Evolutionary conservation across 2,113 vertebrate genomes (phyloP), one percentile per base, ranked within the genome.

Genomic region (Megaceryle torquata): DNA sequence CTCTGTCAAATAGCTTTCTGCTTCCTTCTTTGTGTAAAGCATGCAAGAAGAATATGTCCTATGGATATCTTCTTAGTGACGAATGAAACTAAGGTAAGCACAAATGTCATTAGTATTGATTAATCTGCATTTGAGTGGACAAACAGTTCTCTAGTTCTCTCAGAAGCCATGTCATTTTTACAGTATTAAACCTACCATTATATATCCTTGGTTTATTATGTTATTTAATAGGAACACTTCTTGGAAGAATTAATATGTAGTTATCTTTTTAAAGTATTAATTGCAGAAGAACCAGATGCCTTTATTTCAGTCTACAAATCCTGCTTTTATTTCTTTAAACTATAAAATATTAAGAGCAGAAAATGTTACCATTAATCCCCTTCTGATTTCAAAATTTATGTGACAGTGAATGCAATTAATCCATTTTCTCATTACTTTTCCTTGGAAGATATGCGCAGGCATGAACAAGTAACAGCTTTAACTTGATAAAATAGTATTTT

Each of bases 361-460:
- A 90, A 87, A 77, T 53, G 4, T 43, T 83, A 50, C 19, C 43
- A 16, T 59, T 90, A 91, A 88, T 86, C 43, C 77, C 82, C 35
- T 82, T 80, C 68, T 46, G 75, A 86, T 88, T 95, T 91, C 41
- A 70, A 86, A 93, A 93, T 57, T 63, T 90, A 74, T 69, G 46
- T 86, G 83, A 84, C 48, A 84, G 57, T 90, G 50, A 93, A 94
- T 71, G 57, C 54, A 93, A 95, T 89, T 94, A 82, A 82, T 95
- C 31, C 21, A 78, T 82, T 87, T 92, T 86, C 61, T 46, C 48
- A 69, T 86, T 86, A 70, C 51, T 60, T 91, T 83, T 83, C 26
- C 29, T 70, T 50, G 88, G 61, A 91, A 94, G 85, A 86, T 81
- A 82, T 92, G 60, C 60, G 86, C 26, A 82, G 43, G 8, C 78